Evolutionary conservation across 2,888 invertebrate species (phyloP), one percentile per base, ranked within the genome.

Genomic region (Sesamia inferens): DNA sequence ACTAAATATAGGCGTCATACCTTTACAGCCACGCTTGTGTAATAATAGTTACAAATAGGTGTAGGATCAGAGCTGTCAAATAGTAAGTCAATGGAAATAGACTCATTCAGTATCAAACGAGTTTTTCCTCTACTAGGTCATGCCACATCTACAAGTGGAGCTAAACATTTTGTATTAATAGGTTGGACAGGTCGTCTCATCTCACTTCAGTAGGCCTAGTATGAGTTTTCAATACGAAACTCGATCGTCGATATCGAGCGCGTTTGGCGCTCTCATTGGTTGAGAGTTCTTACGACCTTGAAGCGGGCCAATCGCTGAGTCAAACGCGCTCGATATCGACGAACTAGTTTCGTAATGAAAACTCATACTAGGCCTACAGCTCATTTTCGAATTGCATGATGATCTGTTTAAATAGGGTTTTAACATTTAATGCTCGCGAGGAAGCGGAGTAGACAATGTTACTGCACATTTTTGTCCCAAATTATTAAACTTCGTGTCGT

Each of bases 351-450:
- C n/a, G n/a, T n/a, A n/a, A n/a, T n/a, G n/a, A n/a, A n/a, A n/a
- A n/a, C n/a, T n/a, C n/a, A n/a, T n/a, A n/a, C n/a, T n/a, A n/a
- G n/a, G n/a, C n/a, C n/a, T n/a, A n/a, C n/a, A n/a, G 55, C 42
- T 47, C 8, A 57, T 54, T 70, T n/a, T 64, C 22, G 7, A 48
- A 61, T 19, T 71, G 39, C 64, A 42, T 57, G 31, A 73, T 62
- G 66, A 66, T 79, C 24, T 66, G 72, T 71, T 78, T 65, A 62
- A 72, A 62, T 59, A 66, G 44, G 72, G 59, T 55, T 13, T 44
- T n/a, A n/a, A n/a, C n/a, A n/a, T n/a, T n/a, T 65, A 61, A 72
- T 72, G 48, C 54, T 72, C 13, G 10, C 11, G 42, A 16, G 39
- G 44, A 57, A 48, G 42, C 11, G 48, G 48, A 48, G 42, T 19